These are phyloP conservation scores for Theocolax elegans DNA, from an alignment of 1,140 invertebrate species.

Conservation along the genomic window DNA sequence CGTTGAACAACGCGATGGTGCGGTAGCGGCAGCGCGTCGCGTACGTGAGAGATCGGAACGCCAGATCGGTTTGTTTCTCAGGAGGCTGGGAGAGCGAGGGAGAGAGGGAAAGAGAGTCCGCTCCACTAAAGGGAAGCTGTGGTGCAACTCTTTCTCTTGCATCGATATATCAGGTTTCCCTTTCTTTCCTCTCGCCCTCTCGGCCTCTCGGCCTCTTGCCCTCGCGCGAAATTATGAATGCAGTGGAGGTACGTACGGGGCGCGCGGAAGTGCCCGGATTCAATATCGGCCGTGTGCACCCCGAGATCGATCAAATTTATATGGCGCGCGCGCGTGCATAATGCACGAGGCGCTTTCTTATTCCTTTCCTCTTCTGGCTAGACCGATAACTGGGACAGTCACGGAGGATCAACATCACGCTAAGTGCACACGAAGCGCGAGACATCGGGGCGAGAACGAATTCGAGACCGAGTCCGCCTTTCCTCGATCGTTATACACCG, in stretches of 20 bases:
- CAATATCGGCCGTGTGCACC: too few species aligned
- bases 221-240: constrained; percentile 12
- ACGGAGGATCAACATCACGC: constrained; percentile 16
- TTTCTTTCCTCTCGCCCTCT: neutral
- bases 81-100: too few species aligned
- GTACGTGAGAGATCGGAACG: constrained; percentile 9
- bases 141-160: too few species aligned
- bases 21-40: neutral
- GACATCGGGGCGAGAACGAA: neutral
- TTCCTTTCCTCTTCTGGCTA: neutral
- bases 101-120: too few species aligned
- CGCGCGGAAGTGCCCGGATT: too few species aligned
- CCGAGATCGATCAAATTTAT: constrained; percentile 29
- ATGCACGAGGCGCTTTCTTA: neutral
- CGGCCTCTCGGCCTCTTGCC: neutral
- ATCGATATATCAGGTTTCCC: too few species aligned
- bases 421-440: constrained; percentile 7
- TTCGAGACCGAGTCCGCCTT: neutral
- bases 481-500: neutral
- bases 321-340: neutral
- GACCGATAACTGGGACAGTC: constrained; percentile 13
- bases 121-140: too few species aligned
- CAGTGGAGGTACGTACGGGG: neutral
- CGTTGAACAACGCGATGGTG: too few species aligned
- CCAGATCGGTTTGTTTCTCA: constrained; percentile 20